Conservation (phyloP, 2,888 invertebrate species). For the Cephus sareptanus region DNA sequence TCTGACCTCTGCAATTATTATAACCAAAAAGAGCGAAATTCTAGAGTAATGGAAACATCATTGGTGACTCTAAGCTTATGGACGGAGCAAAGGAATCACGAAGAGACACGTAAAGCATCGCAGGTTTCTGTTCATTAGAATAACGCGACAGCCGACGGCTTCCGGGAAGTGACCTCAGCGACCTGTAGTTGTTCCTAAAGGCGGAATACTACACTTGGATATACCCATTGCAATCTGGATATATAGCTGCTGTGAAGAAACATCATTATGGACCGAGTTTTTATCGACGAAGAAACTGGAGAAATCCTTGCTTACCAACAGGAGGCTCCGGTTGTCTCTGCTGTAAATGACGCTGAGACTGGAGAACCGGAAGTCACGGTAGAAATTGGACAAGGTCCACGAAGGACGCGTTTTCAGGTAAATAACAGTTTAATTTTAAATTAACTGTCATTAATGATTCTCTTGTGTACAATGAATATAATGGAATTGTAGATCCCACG, state of each 20-base stretch:
- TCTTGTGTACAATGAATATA: background rate
- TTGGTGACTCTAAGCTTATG: background rate
- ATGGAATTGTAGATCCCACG: background rate
- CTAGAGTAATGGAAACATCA: background rate
- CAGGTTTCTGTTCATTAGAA: conserved; percentile 18
- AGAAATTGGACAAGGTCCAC: conserved; percentile 24
- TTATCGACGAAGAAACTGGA: conserved; percentile 57
- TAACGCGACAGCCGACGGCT: conserved; percentile 24
- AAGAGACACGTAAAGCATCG: background rate
- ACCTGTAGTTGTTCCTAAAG: conserved; percentile 2
- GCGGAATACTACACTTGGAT: background rate
- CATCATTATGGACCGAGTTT: conserved; percentile 37
- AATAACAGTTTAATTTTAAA: conserved; percentile 1
- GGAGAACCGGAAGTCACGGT: conserved; percentile 52
- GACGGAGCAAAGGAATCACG: conserved; percentile 30
- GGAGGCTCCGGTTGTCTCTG: background rate
- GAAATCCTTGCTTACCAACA: conserved; percentile 36
- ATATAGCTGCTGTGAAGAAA: background rate
- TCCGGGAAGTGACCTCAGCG: conserved; percentile 56
- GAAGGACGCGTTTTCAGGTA: conserved; percentile 56
- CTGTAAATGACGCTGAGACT: conserved; percentile 54
- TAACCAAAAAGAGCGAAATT: background rate
- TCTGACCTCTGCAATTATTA: background rate
- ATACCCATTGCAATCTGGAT: background rate
- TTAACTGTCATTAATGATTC: background rate